phyloP scores from a whole-genome alignment of 1,140 invertebrate species.

The Panulirus ornatus region DNA sequence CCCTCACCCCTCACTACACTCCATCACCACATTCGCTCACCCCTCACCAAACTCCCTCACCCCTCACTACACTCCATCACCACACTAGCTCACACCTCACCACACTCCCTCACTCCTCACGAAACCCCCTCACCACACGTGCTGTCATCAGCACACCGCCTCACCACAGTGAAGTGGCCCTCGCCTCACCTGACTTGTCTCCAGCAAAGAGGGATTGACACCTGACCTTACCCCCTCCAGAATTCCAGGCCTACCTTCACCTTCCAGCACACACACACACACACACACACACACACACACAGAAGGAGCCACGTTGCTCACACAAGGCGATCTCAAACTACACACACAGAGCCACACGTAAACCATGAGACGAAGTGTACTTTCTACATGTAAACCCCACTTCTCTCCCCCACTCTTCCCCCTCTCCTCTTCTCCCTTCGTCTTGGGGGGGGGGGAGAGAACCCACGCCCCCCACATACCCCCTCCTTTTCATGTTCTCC shows the following conservation, averaged over 20 bases:
- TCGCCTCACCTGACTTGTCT: neutral
- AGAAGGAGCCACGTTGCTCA: neutral
- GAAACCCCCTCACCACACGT: neutral
- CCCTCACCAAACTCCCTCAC: too few relatives aligned
- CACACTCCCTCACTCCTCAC: too few relatives aligned
- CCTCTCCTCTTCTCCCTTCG: too few relatives aligned
- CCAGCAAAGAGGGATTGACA: neutral
- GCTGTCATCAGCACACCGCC: neutral
- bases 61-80: neutral
- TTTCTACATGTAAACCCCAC: too few relatives aligned
- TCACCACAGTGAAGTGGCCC: neutral
- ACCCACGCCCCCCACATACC: neutral
- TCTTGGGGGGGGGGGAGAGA: too few relatives aligned
- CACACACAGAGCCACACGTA: too few relatives aligned
- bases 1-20: neutral
- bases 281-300: neutral
- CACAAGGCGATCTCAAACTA: too few relatives aligned
- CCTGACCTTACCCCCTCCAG: neutral
- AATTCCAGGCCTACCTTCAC: neutral
- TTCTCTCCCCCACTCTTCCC: too few relatives aligned
- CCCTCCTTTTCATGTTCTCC: neutral
- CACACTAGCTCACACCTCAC: too few relatives aligned
- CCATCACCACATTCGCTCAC: neutral
- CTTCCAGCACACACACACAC: neutral
- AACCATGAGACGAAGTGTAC: too few relatives aligned